Evolutionary conservation across 1,140 invertebrate species (phyloP), one percentile per base, ranked within the genome.

Genomic region (Musca vetustissima): DNA sequence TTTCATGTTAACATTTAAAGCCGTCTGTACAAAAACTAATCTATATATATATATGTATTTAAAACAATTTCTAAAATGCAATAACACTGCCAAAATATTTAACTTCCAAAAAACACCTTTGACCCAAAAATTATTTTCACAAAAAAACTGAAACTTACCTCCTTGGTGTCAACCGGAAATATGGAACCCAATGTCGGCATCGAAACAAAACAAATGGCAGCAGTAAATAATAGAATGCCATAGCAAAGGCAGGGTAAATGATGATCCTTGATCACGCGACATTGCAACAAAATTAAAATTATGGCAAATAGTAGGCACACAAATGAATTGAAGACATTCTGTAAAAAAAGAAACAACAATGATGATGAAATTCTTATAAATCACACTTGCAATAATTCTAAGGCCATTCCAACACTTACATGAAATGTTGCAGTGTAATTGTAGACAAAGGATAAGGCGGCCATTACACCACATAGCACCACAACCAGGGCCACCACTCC

Each of bases 401-500:
- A 28, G 6, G 49, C 19, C 14, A 11, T 32, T 32, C 9, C 9
- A 25, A 15, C 25, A 77, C 75, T 81, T 72, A 87, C 86, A 83
- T 85, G 80, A 79, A 86, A 76, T 9, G 87, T 87, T 68, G 86
- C 81, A 64, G 84, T 82, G 71, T 88, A 85, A 73, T 85, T 86
- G 73, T 87, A 88, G 28, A 85, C 85, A 71, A 89, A 84, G 65
- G 88, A 88, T n/a, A 90, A 84, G 49, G 87, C 88, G n/a, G 89
- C 89, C 75, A 95, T 85, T 24, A 90, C 85, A 15, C 88, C 88
- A 32, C 89, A 90, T 2, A 93, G 87, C 61, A 91, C 79, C 25
- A 92, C 88, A 81, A 93, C 91, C 19, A 95, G 86, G 13, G 87
- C 89, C 28, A 94, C 87, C 43, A 92, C 90, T 21, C 88, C 90